Conservation (phyloP, 1,140 invertebrate species). For the Drosophila pandora region DNA sequence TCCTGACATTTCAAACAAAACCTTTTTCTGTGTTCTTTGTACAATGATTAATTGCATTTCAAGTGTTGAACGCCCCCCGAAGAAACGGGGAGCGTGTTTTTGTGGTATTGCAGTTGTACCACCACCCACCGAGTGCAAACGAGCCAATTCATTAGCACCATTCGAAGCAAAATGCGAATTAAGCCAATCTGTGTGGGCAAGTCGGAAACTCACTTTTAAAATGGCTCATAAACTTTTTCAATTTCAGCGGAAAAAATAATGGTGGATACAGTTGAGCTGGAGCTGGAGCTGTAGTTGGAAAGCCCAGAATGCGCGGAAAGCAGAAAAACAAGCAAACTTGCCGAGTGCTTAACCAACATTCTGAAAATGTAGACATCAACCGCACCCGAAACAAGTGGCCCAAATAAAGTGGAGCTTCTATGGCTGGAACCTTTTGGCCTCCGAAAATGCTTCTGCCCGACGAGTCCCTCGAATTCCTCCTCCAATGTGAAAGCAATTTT, state of each 20-base stretch:
- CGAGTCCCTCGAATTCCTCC: background rate
- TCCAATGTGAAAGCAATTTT: slow-evolving; percentile 65
- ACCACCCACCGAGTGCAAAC: slow-evolving; percentile 40
- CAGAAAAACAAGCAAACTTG: slow-evolving; percentile 44
- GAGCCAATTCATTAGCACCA: slow-evolving; percentile 70
- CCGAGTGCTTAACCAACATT: slow-evolving; percentile 49
- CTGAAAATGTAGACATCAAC: slow-evolving; percentile 60
- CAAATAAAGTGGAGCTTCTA: slow-evolving; percentile 48
- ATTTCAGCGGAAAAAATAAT: slow-evolving; percentile 49
- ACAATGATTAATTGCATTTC: slow-evolving; percentile 78
- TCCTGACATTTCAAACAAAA: slow-evolving; percentile 55
- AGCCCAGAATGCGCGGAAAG: slow-evolving; percentile 14
- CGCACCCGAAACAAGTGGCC: slow-evolving; percentile 36
- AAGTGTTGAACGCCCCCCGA: slow-evolving; percentile 36
- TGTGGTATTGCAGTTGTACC: slow-evolving; percentile 18
- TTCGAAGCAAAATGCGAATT: slow-evolving; percentile 54
- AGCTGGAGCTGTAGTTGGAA: background rate
- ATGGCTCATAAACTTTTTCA: slow-evolving; percentile 73
- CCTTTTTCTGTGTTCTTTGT: slow-evolving; percentile 48
- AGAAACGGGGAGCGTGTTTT: background rate
- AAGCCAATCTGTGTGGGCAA: slow-evolving; percentile 30
- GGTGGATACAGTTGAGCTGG: slow-evolving; percentile 34
- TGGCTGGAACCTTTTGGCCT: slow-evolving; percentile 7
- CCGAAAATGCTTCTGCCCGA: background rate
- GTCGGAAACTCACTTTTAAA: slow-evolving; percentile 43